Base-by-base conservation (phyloP, 2,797 vertebrate genomes). In the Pampus argenteus region DNA sequence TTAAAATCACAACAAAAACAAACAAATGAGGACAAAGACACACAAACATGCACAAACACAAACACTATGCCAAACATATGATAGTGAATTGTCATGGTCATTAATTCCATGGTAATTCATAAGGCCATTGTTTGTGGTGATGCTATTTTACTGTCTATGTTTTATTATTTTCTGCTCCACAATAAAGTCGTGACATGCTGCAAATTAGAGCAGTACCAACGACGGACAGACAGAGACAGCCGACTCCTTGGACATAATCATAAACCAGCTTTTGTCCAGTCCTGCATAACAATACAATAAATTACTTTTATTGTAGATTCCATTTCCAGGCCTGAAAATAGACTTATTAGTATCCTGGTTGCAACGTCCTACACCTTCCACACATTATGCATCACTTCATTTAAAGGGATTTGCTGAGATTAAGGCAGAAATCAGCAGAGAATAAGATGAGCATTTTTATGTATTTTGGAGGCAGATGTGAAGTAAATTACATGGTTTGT, bases 361-460 rank as follows among this genome's bases (percentile, higher is more conserved):
- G 50, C 47, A 29, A 29, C 48, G 9, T 71, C n/a, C 14, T 15
- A 9, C 18, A 9, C 47, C n/a, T 62, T 61, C 15, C 50, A 70
- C 71, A 76, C 73, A 34, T 71, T 55, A 59, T 40, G 56, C 69
- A 52, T 71, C 38, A 58, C 48, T 59, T 79, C 48, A 59, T 74
- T 76, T 71, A 85, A 87, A 73, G 45, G 73, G 78, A 85, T 87
- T 89, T 83, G 49, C 72, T n/a, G 34, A 73, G 66, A 89, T 86
- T 84, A 80, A 66, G 62, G 60, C 18, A 45, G 13, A 72, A 61
- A 62, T 71, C 56, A 44, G 51, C 10, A 1, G 38, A 59, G 45
- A 81, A 80, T 72, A 57, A 57, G 29, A 57, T 15, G 65, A 55
- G 64, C 31, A 10, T 73, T 66, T 85, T 81, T 65, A 31, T 70